Percentiles rank a stretch among this genome's conserved stretches.
These are phyloP conservation scores for Etheostoma cragini DNA, from an alignment of 2,113 vertebrate genomes.

Conservation along the genomic window DNA sequence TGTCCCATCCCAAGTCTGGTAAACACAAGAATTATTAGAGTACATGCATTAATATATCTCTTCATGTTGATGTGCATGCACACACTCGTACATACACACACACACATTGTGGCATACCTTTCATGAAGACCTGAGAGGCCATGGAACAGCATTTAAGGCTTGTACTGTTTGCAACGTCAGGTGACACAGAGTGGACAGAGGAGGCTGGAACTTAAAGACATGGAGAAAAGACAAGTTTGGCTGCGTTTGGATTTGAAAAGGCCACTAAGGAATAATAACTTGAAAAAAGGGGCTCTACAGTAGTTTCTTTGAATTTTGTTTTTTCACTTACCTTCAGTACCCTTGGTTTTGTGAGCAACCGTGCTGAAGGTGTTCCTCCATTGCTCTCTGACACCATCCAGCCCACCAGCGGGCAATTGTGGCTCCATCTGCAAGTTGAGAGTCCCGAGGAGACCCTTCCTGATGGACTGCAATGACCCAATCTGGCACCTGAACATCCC, in stretches of 20 bases:
- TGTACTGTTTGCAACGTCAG: constrained; percentile 41
- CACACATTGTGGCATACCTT: constrained; percentile 62
- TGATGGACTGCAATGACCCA: constrained; percentile 63
- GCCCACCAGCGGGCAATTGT: constrained; percentile 41
- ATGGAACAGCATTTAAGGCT: constrained; percentile 68
- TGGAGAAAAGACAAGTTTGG: not conserved
- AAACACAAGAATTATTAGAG: not conserved
- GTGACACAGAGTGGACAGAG: constrained; percentile 23
- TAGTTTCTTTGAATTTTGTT: not conserved
- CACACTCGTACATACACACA: not conserved
- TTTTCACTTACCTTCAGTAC: constrained; percentile 22
- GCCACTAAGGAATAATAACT: not conserved
- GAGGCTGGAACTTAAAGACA: constrained; percentile 25
- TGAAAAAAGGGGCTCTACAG: not conserved
- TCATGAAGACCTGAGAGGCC: constrained; percentile 76
- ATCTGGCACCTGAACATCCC: constrained; percentile 68
- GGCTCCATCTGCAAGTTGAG: constrained; percentile 79
- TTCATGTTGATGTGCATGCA: not conserved
- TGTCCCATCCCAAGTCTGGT: constrained; percentile 84
- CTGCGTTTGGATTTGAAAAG: not conserved
- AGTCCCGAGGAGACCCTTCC: constrained; percentile 68
- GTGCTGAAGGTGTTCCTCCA: constrained; percentile 64
- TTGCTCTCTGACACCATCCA: constrained; percentile 63
- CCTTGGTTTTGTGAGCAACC: not conserved
- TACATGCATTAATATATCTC: not conserved